These are phyloP conservation scores for Drosophila elegans DNA, from an alignment of 1,140 invertebrate genomes.

Conservation along the genomic window DNA sequence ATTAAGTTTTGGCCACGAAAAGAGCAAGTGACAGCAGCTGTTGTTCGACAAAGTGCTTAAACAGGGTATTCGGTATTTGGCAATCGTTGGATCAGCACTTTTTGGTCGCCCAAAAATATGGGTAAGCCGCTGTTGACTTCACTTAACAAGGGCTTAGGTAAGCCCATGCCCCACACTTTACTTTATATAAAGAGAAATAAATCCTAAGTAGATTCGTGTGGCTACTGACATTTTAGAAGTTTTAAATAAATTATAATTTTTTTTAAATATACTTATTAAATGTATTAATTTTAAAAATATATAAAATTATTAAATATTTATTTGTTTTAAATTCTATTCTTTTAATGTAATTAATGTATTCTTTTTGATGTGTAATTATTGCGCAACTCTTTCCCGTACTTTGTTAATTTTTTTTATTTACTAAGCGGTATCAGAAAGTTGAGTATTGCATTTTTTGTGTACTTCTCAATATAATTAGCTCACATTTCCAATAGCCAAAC, in stretches of 20 bases:
- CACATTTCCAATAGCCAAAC: constrained; percentile 25
- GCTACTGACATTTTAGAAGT: too few relatives aligned
- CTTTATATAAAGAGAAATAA: not conserved
- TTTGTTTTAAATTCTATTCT: too few relatives aligned
- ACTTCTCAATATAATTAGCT: not conserved
- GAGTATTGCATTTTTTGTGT: too few relatives aligned
- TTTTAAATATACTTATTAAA: too few relatives aligned
- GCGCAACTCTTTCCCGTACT: too few relatives aligned
- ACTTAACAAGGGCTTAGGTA: not conserved
- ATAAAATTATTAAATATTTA: too few relatives aligned
- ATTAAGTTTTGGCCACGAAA: constrained; percentile 56
- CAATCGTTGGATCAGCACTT: constrained; percentile 1
- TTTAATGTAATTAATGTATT: not conserved
- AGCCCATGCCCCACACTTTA: not conserved
- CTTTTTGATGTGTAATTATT: not conserved
- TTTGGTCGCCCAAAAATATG: not conserved
- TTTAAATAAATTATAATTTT: too few relatives aligned
- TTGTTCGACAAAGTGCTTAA: constrained; percentile 34
- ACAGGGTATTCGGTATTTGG: not conserved
- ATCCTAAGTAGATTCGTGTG: too few relatives aligned
- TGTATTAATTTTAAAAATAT: too few relatives aligned
- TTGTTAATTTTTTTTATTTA: not conserved
- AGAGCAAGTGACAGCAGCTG: constrained; percentile 59
- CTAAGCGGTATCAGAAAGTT: not conserved
- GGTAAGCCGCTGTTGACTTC: not conserved